Percentiles rank a stretch among this genome's conserved stretches.
These are phyloP conservation scores for Sphenopsis melanotis DNA, from an alignment of 2,797 vertebrate species.

Conservation along the genomic window DNA sequence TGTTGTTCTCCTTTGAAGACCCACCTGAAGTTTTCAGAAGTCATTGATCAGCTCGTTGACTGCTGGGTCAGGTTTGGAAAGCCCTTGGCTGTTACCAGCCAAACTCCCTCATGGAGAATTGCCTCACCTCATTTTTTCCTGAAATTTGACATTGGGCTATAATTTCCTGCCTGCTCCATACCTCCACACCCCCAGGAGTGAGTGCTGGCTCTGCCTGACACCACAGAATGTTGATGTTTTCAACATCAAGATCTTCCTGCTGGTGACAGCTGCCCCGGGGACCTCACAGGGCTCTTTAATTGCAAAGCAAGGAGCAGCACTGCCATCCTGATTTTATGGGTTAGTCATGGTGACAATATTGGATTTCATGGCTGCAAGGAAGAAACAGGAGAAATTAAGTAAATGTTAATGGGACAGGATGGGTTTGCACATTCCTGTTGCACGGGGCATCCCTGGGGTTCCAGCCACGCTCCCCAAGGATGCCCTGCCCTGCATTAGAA, in stretches of 20 bases:
- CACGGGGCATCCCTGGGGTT: accelerated
- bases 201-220: not conserved
- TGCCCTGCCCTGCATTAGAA: not conserved
- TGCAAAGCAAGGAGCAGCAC: not conserved
- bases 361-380: conserved; percentile 5
- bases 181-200: accelerated
- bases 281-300: accelerated
- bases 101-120: not conserved
- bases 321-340: not conserved
- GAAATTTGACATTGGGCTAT: not conserved
- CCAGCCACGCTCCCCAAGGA: accelerated
- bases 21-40: not conserved
- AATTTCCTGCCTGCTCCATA: not conserved
- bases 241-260: accelerated
- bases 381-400: conserved; percentile 5
- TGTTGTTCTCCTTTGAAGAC: not conserved
- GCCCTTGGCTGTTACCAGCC: not conserved
- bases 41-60: not conserved
- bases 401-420: not conserved
- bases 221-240: accelerated
- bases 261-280: accelerated
- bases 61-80: not conserved
- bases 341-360: not conserved
- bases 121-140: not conserved
- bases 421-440: not conserved